These are phyloP conservation scores for Pseudopleuronectes americanus DNA, from an alignment of 2,797 vertebrate species.

Conservation along the genomic window DNA sequence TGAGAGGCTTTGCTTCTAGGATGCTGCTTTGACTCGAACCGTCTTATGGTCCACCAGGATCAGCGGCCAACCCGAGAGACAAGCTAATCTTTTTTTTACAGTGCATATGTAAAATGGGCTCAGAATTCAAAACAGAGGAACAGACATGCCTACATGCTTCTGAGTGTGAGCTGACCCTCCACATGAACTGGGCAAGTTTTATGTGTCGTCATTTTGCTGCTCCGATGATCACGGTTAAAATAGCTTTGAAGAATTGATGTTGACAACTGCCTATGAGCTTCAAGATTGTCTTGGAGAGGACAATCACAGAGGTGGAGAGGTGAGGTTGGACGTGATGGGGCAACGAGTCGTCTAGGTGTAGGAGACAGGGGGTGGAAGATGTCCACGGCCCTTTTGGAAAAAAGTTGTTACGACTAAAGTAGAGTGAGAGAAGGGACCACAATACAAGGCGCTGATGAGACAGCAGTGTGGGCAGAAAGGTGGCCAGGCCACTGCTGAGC, in stretches of 20 bases:
- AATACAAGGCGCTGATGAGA: not conserved
- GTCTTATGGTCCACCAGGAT: too few relatives aligned
- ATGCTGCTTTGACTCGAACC: not conserved
- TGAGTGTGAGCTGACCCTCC: slow-evolving; percentile 31
- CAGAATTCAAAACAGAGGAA: slow-evolving; percentile 65
- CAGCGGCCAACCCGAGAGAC: not conserved
- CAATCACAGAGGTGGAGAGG: slow-evolving; percentile 48
- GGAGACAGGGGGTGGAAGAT: slow-evolving; percentile 13
- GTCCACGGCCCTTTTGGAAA: slow-evolving; percentile 6
- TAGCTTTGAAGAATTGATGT: slow-evolving; percentile 42
- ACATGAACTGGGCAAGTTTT: slow-evolving; percentile 24
- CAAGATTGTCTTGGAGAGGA: slow-evolving; percentile 47
- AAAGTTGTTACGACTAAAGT: slow-evolving; percentile 36
- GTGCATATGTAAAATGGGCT: slow-evolving; percentile 32
- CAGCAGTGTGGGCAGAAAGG: not conserved
- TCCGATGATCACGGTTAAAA: slow-evolving; percentile 24
- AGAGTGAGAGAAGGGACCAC: slow-evolving; percentile 6
- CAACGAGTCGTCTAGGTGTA: slow-evolving; percentile 6
- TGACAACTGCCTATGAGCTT: slow-evolving; percentile 56
- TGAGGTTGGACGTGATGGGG: slow-evolving; percentile 34
- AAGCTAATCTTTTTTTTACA: slow-evolving; percentile 46
- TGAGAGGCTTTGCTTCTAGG: not conserved
- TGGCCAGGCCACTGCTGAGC: slow-evolving; percentile 4
- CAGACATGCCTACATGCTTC: slow-evolving; percentile 35
- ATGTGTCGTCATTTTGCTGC: slow-evolving; percentile 17